Evolutionary conservation across 92 coral and sea anemone genomes (phyloP).

Genomic region (Umimayanthus chanpuru): DNA sequence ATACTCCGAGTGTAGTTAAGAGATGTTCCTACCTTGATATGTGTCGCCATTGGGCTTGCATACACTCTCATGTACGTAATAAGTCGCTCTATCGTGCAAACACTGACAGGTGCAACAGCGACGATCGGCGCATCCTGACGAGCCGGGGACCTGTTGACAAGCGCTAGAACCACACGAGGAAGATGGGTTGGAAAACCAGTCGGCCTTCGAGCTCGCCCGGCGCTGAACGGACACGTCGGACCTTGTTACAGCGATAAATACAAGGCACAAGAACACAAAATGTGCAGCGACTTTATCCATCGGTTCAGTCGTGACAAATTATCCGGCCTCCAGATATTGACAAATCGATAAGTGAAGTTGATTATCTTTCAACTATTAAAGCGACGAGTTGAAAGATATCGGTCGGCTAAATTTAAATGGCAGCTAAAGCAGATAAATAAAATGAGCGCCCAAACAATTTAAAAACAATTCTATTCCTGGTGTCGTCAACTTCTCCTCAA

Average conservation of each 20-base stretch:
- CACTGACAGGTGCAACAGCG: conserved; percentile 20
- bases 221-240: conserved; percentile 10
- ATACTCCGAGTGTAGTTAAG: no score
- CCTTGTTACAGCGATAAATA: not conserved
- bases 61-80: not conserved
- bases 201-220: not conserved
- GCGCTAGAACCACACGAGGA: not conserved
- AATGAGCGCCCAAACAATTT: no score
- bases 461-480: no score
- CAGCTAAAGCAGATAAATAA: not conserved
- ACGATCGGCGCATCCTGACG: not conserved
- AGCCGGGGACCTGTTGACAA: not conserved
- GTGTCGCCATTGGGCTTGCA: not conserved
- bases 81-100: not conserved
- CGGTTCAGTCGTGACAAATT: not conserved
- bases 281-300: not conserved
- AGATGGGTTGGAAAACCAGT: conserved; percentile 26
- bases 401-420: no score
- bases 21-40: conserved; percentile 7
- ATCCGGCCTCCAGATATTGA: not conserved
- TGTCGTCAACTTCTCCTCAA: no score
- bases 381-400: not conserved
- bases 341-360: not conserved
- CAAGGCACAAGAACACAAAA: not conserved
- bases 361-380: not conserved